Evolutionary conservation across 2,888 invertebrate genomes (phyloP), one percentile per base, ranked within the genome.

Genomic region (Galeopsomyia nigrocyanea): DNA sequence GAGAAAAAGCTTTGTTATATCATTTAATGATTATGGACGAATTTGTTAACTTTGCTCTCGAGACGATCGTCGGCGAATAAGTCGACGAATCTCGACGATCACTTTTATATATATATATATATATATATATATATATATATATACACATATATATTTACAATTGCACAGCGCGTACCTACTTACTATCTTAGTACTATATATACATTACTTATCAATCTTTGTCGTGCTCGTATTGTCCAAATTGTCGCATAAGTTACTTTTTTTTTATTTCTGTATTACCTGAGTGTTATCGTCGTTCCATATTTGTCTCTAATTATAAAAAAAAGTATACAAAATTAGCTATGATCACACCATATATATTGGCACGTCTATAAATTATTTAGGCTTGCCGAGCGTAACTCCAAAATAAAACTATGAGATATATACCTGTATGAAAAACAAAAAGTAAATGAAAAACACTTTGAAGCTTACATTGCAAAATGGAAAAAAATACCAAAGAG

Each of bases 141-240:
- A 56, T 75, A 69, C 63, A 57, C n/a, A n/a, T n/a, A n/a, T n/a
- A 57, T 73, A 39, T 39, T 60, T 75, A 69, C 63, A 57, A 16
- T n/a, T 64, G 65, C 65, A 74, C 58, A 70, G 50, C 58, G 74
- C 49, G 64, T 57, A 75, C 72, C 65, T 75, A 70, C 70, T 76
- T 76, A 56, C n/a, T 57, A 21, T 56, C 14, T 14, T 63, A 31
- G 49, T 62, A 55, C 61, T 71, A 50, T 67, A 50, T 67, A 51
- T 51, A 57, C 31, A 56, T 49, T 75, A 76, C 75, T 77, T 78
- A 55, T 56, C 14, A 68, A 75, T 75, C 76, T 80, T 82, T 83
- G 81, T 79, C 83, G 82, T 84, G 82, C 81, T 84, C 82, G 82
- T 83, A 81, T 80, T 83, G 82, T 82, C 81, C 83, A 81, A 82